Base-by-base conservation (phyloP, 1,140 invertebrate genomes). In the Drosophila takahashii region DNA sequence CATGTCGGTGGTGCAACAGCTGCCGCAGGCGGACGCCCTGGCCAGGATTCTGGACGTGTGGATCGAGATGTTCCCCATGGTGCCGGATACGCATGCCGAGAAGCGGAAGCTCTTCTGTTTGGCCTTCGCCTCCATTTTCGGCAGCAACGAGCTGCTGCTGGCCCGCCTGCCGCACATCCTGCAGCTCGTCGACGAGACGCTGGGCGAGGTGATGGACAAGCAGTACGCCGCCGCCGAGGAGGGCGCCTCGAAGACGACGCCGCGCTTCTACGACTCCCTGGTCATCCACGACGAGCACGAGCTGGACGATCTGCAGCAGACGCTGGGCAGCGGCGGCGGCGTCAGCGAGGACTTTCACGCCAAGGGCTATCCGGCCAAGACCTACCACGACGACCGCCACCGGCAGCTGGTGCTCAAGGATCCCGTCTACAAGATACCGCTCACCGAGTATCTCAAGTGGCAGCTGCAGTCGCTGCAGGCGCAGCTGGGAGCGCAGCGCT, bases 191-290 rank as follows among this genome's bases (percentile, higher is more conserved):
- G 94, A 96, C 29, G 96, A 98, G 93, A 95, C 96, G 7, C 92
- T 99, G 41, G 97, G 98, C 93, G 98, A 99, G 91, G 95, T 98
- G 48, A 96, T 95, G 86, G 95, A 94, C 83, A 94, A 93, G 51
- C 95, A 96, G 51, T 86, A 71, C 22, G 67, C 65, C 9, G 78
- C 75, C 6, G 37, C 37, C 10, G 73, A 72, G 34, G 67, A 74
- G 52, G 62, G 79, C 11, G 73, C 60, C 16, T 48, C 81, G 11
- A 74, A 77, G 53, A 22, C 73, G 11, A 84, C 79, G 32, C 67
- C 66, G 1, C 83, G 89, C 39, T 92, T 81, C 50, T 86, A 79
- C 39, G 90, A 91, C 64, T 89, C 81, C 6, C 74, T 92, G 53
- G 90, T 92, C 41, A 92, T 91, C 36, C 72, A 80, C 41, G 91